phyloP scores from a whole-genome alignment of 2,888 invertebrate genomes.

The Rhingia campestris region DNA sequence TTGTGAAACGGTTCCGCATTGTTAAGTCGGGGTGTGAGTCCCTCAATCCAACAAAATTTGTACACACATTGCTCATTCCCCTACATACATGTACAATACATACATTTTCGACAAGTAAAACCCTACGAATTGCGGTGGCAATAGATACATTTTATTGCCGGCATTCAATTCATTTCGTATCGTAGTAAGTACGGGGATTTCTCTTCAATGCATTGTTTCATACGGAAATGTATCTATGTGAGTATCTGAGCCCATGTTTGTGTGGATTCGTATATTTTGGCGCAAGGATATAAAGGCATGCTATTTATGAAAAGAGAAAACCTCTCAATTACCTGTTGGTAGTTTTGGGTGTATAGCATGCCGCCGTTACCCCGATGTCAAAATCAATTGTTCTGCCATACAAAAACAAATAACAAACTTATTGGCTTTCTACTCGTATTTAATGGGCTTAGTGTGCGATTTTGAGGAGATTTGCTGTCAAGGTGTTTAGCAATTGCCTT shows the following conservation, averaged over 20 bases:
- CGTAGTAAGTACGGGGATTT: slow-evolving; percentile 32
- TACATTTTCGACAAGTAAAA: slow-evolving; percentile 49
- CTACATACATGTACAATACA: slow-evolving; percentile 8
- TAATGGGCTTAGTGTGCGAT: slow-evolving; percentile 70
- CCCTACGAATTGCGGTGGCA: slow-evolving; percentile 71
- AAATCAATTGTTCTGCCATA: slow-evolving; percentile 64
- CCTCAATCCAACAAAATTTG: slow-evolving; percentile 40
- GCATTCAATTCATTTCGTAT: slow-evolving; percentile 27
- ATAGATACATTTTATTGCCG: slow-evolving; percentile 71
- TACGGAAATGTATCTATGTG: not conserved
- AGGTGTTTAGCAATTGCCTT: slow-evolving; percentile 69
- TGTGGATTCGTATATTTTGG: not conserved
- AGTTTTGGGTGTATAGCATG: slow-evolving; percentile 28
- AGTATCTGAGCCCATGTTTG: slow-evolving; percentile 1
- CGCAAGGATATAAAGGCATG: not conserved
- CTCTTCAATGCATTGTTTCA: slow-evolving; percentile 52
- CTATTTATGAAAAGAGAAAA: slow-evolving; percentile 48
- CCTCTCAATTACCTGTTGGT: slow-evolving; percentile 73
- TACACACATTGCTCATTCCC: slow-evolving; percentile 54
- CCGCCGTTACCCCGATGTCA: slow-evolving; percentile 64
- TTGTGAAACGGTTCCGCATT: slow-evolving; percentile 74
- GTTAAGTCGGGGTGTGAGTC: slow-evolving; percentile 70
- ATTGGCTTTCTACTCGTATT: slow-evolving; percentile 71
- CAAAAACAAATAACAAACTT: slow-evolving; percentile 74
- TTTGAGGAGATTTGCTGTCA: slow-evolving; percentile 61